phyloP scores from a whole-genome alignment of 1,140 invertebrate species.

The Pogonus chalceus region DNA sequence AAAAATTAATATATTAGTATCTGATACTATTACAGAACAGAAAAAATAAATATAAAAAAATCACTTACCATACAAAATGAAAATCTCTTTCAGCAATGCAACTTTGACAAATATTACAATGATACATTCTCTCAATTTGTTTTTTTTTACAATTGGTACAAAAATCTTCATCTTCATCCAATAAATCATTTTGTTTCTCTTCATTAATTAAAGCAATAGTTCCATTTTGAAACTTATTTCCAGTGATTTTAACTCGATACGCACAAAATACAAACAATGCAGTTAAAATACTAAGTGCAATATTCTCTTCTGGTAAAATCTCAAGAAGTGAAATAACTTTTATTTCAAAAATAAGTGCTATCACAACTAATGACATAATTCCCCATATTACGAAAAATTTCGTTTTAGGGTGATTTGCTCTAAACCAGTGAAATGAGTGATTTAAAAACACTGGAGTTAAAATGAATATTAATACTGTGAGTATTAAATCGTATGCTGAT shows the following conservation, averaged over 20 bases:
- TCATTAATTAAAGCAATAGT: slow-evolving; percentile 28
- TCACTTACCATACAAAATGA: slow-evolving; percentile 41
- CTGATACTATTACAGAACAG: no score
- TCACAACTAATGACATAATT: slow-evolving; percentile 46
- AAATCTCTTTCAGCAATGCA: slow-evolving; percentile 36
- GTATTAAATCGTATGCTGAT: slow-evolving; percentile 46
- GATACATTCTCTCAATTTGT: slow-evolving; percentile 17
- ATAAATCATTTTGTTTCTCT: slow-evolving; percentile 36
- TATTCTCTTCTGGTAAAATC: slow-evolving; percentile 56
- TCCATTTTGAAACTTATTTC: slow-evolving; percentile 37
- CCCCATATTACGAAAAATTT: slow-evolving; percentile 61
- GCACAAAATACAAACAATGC: slow-evolving; percentile 45
- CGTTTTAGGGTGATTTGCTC: slow-evolving; percentile 36
- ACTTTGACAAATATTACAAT: slow-evolving; percentile 34
- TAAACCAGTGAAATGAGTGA: slow-evolving; percentile 46
- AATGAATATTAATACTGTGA: slow-evolving; percentile 52
- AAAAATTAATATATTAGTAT: no score
- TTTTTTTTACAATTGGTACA: slow-evolving; percentile 34
- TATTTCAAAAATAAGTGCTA: slow-evolving; percentile 56
- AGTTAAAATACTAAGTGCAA: slow-evolving; percentile 47
- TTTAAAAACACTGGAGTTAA: slow-evolving; percentile 50
- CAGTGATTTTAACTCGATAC: slow-evolving; percentile 45
- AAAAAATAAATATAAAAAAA: slow-evolving; percentile 12
- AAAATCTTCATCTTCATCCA: slow-evolving; percentile 33
- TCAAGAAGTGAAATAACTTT: slow-evolving; percentile 51